Evolutionary conservation across 92 coral and sea anemone genomes (phyloP).

Genomic region (Porites cylindrica): DNA sequence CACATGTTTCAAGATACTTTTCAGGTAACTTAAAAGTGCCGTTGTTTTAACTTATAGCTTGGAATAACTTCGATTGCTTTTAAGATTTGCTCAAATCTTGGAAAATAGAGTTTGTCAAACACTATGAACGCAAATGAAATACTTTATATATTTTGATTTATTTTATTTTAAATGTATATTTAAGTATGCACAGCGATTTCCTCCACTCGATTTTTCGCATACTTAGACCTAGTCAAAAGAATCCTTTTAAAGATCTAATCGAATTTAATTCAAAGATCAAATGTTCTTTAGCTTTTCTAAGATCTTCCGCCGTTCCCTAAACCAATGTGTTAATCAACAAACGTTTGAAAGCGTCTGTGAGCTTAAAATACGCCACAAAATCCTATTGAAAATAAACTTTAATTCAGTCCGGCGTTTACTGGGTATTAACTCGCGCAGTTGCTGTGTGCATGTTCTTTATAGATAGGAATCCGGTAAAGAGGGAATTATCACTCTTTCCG

Average conservation of each 20-base stretch:
- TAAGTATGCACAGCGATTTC: too few relatives aligned
- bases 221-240: neutral
- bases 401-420: neutral
- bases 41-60: constrained; percentile 11
- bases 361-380: neutral
- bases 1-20: constrained; percentile 62
- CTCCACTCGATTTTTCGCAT: too few relatives aligned
- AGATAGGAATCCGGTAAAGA: neutral
- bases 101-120: neutral
- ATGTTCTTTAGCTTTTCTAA: constrained; percentile 29
- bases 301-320: constrained; percentile 8
- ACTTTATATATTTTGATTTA: neutral
- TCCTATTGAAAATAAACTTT: neutral
- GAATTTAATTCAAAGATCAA: constrained; percentile 47
- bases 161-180: too few relatives aligned
- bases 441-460: neutral
- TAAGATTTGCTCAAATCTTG: constrained; percentile 4
- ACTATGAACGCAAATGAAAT: neutral
- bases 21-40: constrained; percentile 48
- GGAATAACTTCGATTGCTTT: constrained; percentile 9
- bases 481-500: neutral
- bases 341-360: neutral
- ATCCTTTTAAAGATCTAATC: constrained; percentile 12
- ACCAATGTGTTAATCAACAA: constrained; percentile 43
- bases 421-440: neutral